Conservation (phyloP, 1,140 invertebrate species). For the Parasteatoda tepidariorum region DNA sequence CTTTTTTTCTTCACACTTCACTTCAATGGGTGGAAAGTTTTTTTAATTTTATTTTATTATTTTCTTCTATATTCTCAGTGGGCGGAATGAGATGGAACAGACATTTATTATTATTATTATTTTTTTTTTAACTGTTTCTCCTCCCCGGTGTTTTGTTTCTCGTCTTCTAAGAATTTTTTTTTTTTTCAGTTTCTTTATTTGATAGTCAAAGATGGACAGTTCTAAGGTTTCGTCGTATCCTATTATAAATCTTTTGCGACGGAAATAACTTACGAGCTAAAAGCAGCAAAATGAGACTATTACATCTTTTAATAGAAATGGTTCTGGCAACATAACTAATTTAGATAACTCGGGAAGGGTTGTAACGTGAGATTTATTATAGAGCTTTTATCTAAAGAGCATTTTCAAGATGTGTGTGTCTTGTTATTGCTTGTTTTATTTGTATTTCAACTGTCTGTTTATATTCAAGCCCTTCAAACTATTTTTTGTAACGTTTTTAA, state of each 20-base stretch:
- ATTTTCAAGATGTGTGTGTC: too few species aligned
- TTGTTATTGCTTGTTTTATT: neutral
- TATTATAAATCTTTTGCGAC: neutral
- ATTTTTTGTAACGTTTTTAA: too few species aligned
- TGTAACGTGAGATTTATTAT: conserved; percentile 32
- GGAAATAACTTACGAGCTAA: neutral
- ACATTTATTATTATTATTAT: too few species aligned
- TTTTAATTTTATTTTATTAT: too few species aligned
- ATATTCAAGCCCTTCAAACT: too few species aligned
- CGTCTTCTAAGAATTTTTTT: neutral
- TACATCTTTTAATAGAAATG: conserved; percentile 8
- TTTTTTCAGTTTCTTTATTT: neutral
- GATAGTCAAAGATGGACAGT: neutral
- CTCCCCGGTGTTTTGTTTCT: conserved; percentile 8
- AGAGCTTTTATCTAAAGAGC: neutral
- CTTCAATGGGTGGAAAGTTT: neutral
- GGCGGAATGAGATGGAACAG: conserved; percentile 35
- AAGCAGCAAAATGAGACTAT: neutral
- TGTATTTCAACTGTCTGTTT: too few species aligned
- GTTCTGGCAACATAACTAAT: conserved; percentile 11
- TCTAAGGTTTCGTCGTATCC: conserved; percentile 1
- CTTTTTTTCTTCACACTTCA: neutral
- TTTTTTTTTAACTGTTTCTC: neutral
- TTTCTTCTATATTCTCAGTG: too few species aligned
- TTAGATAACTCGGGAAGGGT: conserved; percentile 22